Evolutionary conservation across 2,888 invertebrate species (phyloP), one percentile per base, ranked within the genome.

Genomic region (Latheticus oryzae): DNA sequence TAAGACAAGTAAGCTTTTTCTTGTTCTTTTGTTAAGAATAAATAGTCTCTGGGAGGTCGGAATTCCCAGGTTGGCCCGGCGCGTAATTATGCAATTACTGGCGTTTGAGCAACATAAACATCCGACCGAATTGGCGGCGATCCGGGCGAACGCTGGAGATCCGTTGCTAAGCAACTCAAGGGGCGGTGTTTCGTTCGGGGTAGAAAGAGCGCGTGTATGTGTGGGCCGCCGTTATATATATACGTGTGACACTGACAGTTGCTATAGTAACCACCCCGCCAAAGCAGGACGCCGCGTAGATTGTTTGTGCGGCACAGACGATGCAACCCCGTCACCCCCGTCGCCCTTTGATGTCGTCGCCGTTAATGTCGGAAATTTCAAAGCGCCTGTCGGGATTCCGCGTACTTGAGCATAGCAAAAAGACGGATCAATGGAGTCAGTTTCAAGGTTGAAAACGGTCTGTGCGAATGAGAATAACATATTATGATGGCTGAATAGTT

Each of bases 31-130:
- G 35, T 23, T 17, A 21, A 13, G 26, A 15, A 15, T 37, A 37
- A n/a, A 5, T 2, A n/a, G 9, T 13, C 15, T 26, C 48, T 28
- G 35, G 33, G 35, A 32, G 26, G 33, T 19, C 51, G 63, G 62
- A 62, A 65, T 63, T 63, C 61, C 63, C 63, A 60, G 60, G 58
- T 54, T 62, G 42, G 43, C 58, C 53, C 58, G 37, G 45, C 51
- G 56, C 51, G 55, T 62, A 64, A 64, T 63, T 65, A 67, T 65
- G 64, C 64, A 71, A 72, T 70, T 71, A 69, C 66, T 43, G 64
- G 61, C 63, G 64, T 67, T 69, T 65, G 63, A 64, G 65, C 65
- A 71, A 69, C 67, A 65, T 70, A 70, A 71, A 73, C 68, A 71
- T 68, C 68, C 61, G 58, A 58, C 32, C 32, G 42, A 60, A 56